These are phyloP conservation scores for Otolemur garnettii DNA, from an alignment of 2,113 vertebrate genomes.

Conservation along the genomic window DNA sequence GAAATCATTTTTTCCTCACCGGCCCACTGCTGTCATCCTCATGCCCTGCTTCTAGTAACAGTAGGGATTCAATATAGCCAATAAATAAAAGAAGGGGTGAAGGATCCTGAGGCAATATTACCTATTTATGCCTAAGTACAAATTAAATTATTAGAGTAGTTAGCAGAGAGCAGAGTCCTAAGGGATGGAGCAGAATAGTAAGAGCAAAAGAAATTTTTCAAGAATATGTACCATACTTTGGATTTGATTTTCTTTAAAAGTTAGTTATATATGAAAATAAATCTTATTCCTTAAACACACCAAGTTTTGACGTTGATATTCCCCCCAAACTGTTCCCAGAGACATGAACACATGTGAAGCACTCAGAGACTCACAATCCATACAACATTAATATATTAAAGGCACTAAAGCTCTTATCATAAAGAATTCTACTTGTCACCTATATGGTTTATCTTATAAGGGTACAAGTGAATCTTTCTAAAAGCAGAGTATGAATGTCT, in stretches of 20 bases:
- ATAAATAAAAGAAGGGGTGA: not conserved
- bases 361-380: not conserved
- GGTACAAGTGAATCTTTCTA: no score
- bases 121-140: not conserved
- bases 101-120: not conserved
- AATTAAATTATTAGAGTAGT: not conserved
- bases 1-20: not conserved
- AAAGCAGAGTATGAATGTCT: no score
- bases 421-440: not conserved
- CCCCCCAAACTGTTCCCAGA: not conserved
- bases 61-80: not conserved
- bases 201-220: not conserved
- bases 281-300: constrained; percentile 33
- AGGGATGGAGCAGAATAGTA: not conserved
- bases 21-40: not conserved
- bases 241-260: not conserved
- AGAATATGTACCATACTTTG: no score
- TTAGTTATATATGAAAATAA: not conserved
- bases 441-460: no score
- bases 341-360: not conserved
- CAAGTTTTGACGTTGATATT: not conserved
- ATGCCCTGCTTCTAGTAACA: not conserved
- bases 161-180: not conserved
- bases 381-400: not conserved
- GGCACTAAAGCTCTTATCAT: not conserved